Base-by-base conservation (phyloP, 2,797 vertebrate species). In the Poecilia picta region DNA sequence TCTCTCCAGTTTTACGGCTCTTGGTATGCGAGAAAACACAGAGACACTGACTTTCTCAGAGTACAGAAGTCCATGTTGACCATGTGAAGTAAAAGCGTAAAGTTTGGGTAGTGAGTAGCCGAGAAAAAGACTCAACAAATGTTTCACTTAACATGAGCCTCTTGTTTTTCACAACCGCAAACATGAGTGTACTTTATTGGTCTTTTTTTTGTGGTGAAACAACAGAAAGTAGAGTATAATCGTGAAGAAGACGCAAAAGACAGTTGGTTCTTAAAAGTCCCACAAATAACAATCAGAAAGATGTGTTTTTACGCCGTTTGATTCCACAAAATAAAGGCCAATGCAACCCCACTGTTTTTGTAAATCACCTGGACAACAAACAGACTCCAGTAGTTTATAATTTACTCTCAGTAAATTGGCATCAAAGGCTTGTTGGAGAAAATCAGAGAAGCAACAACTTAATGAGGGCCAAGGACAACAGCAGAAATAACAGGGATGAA, bases 11-110 rank as follows among this genome's bases (percentile, higher is more conserved):
- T 79, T 81, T 49, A 81, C 55, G 72, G 28, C 20, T 36, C 51
- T 85, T 85, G 80, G 81, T 89, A 81, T 79, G 62, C 76, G 74
- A 77, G 84, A 84, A 82, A 89, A 85, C 15, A 84, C 70, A 77
- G 81, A 41, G 36, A 25, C 20, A 5, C 15, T 2, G 74, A 81
- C 41, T 78, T 76, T 18, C 66, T 49, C 8, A 5, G 55, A 82
- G 64, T 47, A 8, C 55, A 39, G 51, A 72, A 64, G 43, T 76
- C 77, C 62, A 79, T 43, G 74, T 49, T 33, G 45, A 78, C 46
- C 46, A 72, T 4, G 39, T 47, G n/a, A 85, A 81, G 47, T 3
- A 77, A 83, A 53, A 59, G 46, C 74, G 12, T 72, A 18, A 25
- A 85, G 75, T 85, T 88, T 82, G 71, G 15, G 75, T 64, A 88